Evolutionary conservation across 2,113 vertebrate species (phyloP).

Genomic region (Malurus alboscapulatus): DNA sequence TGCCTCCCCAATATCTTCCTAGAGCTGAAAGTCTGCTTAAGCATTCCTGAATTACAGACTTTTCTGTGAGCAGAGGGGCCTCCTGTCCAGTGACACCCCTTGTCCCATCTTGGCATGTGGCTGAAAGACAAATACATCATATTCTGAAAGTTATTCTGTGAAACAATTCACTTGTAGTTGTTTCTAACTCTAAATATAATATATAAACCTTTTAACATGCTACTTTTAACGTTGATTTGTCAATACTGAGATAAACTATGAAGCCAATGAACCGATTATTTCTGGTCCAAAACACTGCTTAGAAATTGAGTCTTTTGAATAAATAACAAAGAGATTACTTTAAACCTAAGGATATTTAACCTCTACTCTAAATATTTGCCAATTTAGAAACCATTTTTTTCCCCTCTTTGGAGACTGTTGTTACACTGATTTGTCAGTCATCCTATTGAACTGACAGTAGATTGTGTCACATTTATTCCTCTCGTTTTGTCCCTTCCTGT

Average conservation of each 20-base stretch:
- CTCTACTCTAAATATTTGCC: conserved; percentile 8
- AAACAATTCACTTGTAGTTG: not conserved
- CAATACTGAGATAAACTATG: not conserved
- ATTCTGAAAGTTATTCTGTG: conserved; percentile 7
- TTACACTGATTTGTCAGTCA: not conserved
- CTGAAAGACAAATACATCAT: not conserved
- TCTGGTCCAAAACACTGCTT: conserved; percentile 45
- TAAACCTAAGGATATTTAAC: not conserved
- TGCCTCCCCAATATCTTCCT: conserved; percentile 29
- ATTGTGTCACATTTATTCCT: not conserved
- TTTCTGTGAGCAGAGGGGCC: not conserved
- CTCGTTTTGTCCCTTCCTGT: conserved; percentile 42
- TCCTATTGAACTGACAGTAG: not conserved
- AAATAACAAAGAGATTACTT: not conserved
- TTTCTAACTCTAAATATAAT: not conserved
- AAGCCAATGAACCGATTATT: conserved; percentile 38
- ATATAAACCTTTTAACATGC: not conserved
- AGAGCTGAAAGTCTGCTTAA: conserved; percentile 51
- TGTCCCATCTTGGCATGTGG: conserved; percentile 17
- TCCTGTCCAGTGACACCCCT: conserved; percentile 19
- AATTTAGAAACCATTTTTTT: not conserved
- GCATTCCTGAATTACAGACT: conserved; percentile 46
- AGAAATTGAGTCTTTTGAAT: conserved; percentile 34
- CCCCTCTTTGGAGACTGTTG: not conserved
- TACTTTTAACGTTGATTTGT: not conserved